Evolutionary conservation across 30 jellyfish, hydroid and myxozoan genomes (phyloP), one percentile per base, ranked within the genome.

Genomic region (Morbakka virulenta): DNA sequence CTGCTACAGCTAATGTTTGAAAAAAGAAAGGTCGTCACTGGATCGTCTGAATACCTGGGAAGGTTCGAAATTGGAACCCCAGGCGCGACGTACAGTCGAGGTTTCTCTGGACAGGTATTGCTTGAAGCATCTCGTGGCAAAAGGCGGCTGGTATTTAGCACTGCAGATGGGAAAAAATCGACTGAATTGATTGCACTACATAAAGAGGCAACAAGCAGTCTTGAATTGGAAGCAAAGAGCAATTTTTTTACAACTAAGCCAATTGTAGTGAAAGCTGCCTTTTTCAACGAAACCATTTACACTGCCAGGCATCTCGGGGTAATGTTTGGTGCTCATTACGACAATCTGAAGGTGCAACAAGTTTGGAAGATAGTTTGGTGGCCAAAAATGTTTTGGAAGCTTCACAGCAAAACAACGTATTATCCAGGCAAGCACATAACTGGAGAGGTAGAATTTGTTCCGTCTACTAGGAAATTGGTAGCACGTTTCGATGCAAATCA

Each of bases 81-180:
- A 22, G 99, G 99, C n/a, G 96, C 99, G 31, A 75, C 94, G 17
- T 86, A 93, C 86, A 72, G 76, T n/a, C 84, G 99, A 17, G 87
- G 87, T 24, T 2, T 93, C 28, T 57, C 85, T 74, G 99, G 96
- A 0, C 57, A 69, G 35, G 29, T 93, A 78, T 67, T 61, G 79
- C 86, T 80, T 82, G 33, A 49, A 47, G 99, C 81, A 36, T 82
- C 84, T 34, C 61, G 36, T 30, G 65, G 35, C n/a, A 22, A 32
- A 69, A 75, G 83, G 53, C 71, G 86, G 63, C 65, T 93, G 12
- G 62, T 77, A 9, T 49, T 93, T 28, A 93, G 97, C 12, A 82
- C 87, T 32, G 31, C 71, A 33, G 81, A 74, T 31, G 78, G 51
- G 4, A 83, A 72, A 36, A 69, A 83, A 76, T 63, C 64, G 1